Conservation (phyloP, 1,140 invertebrate species). For the Plectrocnemia conspersa region DNA sequence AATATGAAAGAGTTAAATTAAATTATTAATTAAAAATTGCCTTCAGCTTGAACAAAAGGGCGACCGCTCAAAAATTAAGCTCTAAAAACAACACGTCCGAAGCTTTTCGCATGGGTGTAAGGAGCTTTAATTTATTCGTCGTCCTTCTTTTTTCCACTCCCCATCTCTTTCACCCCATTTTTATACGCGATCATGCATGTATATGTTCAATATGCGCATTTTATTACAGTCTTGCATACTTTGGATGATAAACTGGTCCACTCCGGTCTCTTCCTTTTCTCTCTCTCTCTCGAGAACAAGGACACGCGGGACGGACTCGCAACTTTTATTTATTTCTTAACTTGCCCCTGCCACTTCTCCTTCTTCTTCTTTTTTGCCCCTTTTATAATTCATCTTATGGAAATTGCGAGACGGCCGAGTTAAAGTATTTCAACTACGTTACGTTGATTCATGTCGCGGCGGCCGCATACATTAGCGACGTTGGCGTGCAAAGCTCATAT, state of each 20-base stretch:
- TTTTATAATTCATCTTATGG: constrained; percentile 21
- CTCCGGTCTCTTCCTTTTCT: too few relatives aligned
- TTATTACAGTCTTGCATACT: constrained; percentile 22
- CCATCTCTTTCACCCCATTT: constrained; percentile 8
- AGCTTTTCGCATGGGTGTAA: constrained; percentile 19
- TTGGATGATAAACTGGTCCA: constrained; percentile 45
- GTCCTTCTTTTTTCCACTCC: constrained; percentile 17
- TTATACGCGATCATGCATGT: constrained; percentile 1
- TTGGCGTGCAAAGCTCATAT: neutral
- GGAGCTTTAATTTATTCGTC: constrained; percentile 24
- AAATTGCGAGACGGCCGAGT: constrained; percentile 3
- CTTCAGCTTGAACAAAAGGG: neutral
- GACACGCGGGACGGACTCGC: constrained; percentile 16
- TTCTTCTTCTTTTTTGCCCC: constrained; percentile 15
- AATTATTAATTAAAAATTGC: too few relatives aligned
- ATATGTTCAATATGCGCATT: constrained; percentile 24
- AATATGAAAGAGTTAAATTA: too few relatives aligned
- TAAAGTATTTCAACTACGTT: constrained; percentile 10
- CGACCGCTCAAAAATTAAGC: constrained; percentile 21
- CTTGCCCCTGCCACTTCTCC: constrained; percentile 40
- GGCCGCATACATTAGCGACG: constrained; percentile 1
- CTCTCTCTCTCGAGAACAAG: too few relatives aligned
- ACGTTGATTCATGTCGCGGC: constrained; percentile 4
- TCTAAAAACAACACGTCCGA: constrained; percentile 16
- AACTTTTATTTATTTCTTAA: constrained; percentile 48